Evolutionary conservation across 1,140 invertebrate species (phyloP).

Genomic region (Zaprionus gabonicus): DNA sequence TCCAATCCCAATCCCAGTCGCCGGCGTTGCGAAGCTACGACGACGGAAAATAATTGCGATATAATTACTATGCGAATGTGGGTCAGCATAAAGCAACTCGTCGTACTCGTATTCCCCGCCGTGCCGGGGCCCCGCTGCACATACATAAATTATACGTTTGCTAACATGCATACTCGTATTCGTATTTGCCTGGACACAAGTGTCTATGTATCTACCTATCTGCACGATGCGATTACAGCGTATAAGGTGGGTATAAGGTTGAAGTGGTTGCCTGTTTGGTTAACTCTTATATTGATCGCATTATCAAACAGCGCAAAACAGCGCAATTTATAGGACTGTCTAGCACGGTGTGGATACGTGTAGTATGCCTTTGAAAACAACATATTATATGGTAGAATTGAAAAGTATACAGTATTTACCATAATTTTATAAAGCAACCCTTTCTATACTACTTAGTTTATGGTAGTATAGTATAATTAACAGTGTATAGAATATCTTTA

Average conservation of each 20-base stretch:
- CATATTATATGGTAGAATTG: too few species aligned
- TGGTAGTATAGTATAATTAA: too few species aligned
- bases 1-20: constrained; percentile 11
- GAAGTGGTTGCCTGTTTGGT: not conserved
- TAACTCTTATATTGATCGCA: constrained; percentile 23
- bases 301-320: constrained; percentile 22
- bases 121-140: not conserved
- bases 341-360: not conserved
- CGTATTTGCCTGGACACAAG: constrained; percentile 22
- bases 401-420: too few species aligned
- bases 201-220: not conserved
- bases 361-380: too few species aligned
- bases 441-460: too few species aligned
- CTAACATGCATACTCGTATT: constrained; percentile 29
- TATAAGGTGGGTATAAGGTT: not conserved
- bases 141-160: constrained; percentile 37
- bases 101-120: constrained; percentile 15
- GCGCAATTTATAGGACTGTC: constrained; percentile 2
- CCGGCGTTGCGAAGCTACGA: constrained; percentile 14
- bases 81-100: constrained; percentile 44
- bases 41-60: constrained; percentile 45
- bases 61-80: constrained; percentile 47
- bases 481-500: too few species aligned
- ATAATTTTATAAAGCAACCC: too few species aligned
- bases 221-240: not conserved